Evolutionary conservation across 2,797 vertebrate genomes (phyloP).

Genomic region (Nannoperca australis): DNA sequence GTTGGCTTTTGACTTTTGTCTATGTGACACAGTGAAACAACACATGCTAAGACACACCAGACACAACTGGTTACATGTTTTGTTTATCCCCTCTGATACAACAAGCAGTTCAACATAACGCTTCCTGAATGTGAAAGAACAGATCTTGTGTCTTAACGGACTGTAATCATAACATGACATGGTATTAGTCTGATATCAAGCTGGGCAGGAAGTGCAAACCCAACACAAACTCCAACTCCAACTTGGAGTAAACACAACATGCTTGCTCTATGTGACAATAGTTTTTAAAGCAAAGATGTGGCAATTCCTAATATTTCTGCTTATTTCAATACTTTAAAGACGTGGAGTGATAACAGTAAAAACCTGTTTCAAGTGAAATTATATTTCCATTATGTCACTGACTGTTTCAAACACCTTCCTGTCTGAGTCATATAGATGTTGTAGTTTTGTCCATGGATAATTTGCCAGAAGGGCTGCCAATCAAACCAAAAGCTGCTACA

Average conservation of each 20-base stretch:
- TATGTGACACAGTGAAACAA: neutral
- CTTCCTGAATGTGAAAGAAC: neutral
- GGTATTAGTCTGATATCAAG: neutral
- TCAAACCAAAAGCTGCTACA: neutral
- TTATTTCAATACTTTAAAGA: neutral
- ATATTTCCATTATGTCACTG: neutral
- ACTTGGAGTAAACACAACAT: neutral
- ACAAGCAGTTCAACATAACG: neutral
- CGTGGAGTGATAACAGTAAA: neutral
- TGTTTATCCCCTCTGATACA: slow-evolving; percentile 2
- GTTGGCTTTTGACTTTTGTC: slow-evolving; percentile 12
- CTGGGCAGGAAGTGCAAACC: neutral
- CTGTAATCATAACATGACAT: neutral
- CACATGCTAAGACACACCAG: neutral
- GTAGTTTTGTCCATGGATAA: no score
- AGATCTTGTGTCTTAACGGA: neutral
- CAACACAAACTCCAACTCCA: neutral
- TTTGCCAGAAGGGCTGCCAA: neutral
- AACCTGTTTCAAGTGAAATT: neutral
- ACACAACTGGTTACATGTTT: neutral
- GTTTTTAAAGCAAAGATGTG: no score
- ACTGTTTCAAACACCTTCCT: neutral
- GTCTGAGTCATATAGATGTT: neutral
- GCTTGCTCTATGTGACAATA: neutral
- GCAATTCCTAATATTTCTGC: neutral